These are phyloP conservation scores for Coelogynopora nodosa DNA, from an alignment of 2,888 invertebrate genomes.

Conservation along the genomic window DNA sequence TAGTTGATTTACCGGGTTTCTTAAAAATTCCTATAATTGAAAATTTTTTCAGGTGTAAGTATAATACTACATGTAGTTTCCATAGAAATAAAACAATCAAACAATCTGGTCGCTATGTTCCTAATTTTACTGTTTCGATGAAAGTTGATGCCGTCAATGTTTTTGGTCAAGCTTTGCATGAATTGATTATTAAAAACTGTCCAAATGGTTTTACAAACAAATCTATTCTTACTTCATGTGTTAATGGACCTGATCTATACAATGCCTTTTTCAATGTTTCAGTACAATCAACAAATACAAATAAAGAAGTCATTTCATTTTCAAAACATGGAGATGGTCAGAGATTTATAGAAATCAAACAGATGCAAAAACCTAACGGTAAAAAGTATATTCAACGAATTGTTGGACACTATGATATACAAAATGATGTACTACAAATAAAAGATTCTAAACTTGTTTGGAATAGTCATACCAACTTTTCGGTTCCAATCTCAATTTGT, in stretches of 20 bases:
- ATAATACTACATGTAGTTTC: neutral
- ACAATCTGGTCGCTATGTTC: neutral
- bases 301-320: neutral
- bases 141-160: neutral
- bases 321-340: neutral
- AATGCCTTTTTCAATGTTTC: neutral
- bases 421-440: no score
- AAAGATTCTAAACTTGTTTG: neutral
- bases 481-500: neutral
- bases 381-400: neutral
- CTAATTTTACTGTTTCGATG: neutral
- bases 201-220: constrained; percentile 46
- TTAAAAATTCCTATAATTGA: neutral
- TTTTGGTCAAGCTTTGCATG: neutral
- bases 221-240: neutral
- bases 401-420: neutral
- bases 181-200: constrained; percentile 49
- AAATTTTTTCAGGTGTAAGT: neutral
- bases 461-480: neutral
- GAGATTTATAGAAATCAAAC: neutral
- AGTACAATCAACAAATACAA: neutral
- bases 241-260: neutral
- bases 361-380: neutral
- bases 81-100: neutral
- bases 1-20: no score